Conservation (phyloP, 2,113 vertebrate species). For the Takifugu flavidus region DNA sequence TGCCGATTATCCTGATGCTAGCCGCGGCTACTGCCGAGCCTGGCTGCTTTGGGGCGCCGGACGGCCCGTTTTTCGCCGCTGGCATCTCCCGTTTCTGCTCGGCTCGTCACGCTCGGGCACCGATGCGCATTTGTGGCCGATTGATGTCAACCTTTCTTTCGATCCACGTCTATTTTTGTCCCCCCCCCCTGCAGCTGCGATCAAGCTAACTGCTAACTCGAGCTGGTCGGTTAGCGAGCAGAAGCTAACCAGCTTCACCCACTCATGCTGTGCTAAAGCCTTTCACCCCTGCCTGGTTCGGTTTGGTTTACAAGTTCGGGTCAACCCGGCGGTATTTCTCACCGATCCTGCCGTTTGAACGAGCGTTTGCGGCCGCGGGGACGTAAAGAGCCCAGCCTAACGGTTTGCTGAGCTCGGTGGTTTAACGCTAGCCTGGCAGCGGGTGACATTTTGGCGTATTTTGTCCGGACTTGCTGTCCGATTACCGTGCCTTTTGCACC, state of each 20-base stretch:
- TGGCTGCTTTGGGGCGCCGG: conserved; percentile 19
- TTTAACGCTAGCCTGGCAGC: not conserved
- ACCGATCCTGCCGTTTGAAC: not conserved
- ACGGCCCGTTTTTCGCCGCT: not conserved
- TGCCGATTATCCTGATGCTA: conserved; percentile 34
- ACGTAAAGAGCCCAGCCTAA: conserved; percentile 27
- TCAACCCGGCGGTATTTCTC: not conserved
- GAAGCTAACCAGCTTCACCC: conserved; percentile 45
- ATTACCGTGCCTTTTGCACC: not conserved
- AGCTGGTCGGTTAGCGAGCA: conserved; percentile 32
- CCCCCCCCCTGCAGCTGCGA: conserved; percentile 2
- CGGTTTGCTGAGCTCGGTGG: conserved; percentile 6
- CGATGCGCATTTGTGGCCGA: not conserved
- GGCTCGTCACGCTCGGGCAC: not conserved
- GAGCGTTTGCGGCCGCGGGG: not conserved
- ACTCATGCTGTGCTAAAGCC: conserved; percentile 55
- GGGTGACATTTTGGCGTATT: not conserved
- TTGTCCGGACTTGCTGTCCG: not conserved
- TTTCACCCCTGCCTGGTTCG: not conserved
- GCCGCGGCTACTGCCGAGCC: conserved; percentile 14
- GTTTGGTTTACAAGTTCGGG: not conserved
- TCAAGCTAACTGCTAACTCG: conserved; percentile 41
- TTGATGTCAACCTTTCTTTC: not conserved
- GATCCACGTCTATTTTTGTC: not conserved
- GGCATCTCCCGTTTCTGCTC: not conserved